A percentile compares a stretch with the other conserved stretches of the same genome.
Conservation (phyloP, 2,113 vertebrate species). For the Albula goreensis region DNA sequence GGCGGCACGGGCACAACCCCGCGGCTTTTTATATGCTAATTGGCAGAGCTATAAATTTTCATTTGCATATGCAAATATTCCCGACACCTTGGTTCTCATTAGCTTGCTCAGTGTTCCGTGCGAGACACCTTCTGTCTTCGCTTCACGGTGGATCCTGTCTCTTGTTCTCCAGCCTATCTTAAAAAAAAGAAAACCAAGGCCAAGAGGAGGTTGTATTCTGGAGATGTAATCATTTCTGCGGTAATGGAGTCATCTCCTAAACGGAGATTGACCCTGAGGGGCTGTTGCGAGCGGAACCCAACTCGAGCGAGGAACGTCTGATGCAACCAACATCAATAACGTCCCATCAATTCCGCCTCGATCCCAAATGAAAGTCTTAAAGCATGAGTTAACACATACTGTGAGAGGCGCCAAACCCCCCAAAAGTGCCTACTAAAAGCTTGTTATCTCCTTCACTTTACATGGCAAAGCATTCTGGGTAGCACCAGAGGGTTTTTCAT, state of each 20-base stretch:
- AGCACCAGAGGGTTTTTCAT: too few relatives aligned
- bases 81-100: neutral
- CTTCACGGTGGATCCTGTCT: neutral
- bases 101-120: conserved; percentile 3
- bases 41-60: neutral
- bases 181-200: neutral
- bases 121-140: neutral
- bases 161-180: neutral
- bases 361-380: neutral
- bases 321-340: neutral
- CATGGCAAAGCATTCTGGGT: too few relatives aligned
- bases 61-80: neutral
- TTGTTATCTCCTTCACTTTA: too few relatives aligned
- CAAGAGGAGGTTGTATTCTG: neutral
- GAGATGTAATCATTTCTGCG: neutral
- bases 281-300: neutral
- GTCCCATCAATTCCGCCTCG: neutral
- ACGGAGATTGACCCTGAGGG: neutral
- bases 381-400: too few relatives aligned
- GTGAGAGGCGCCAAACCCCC: neutral
- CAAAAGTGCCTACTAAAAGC: too few relatives aligned
- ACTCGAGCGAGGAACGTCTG: neutral
- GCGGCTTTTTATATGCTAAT: neutral
- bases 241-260: neutral
- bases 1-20: neutral